Conservation (phyloP, 1,140 invertebrate species). For the Cydia strobilella region DNA sequence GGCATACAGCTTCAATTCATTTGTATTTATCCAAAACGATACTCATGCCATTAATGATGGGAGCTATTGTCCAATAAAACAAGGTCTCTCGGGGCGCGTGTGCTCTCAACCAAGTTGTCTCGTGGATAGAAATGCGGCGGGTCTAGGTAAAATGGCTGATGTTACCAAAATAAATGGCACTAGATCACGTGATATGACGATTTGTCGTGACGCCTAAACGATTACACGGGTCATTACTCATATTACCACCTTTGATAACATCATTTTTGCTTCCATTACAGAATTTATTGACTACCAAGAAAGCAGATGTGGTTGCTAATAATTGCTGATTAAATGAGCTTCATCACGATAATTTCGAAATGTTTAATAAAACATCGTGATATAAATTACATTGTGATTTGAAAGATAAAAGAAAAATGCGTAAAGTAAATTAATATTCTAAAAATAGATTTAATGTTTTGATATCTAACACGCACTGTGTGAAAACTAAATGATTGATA, state of each 20-base stretch:
- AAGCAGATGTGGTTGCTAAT: slow-evolving; percentile 17
- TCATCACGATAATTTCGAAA: background rate
- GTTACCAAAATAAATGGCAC: slow-evolving; percentile 57
- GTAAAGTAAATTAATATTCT: background rate
- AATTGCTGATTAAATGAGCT: slow-evolving; percentile 1
- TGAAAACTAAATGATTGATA: too few relatives aligned
- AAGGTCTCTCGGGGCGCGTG: slow-evolving; percentile 33
- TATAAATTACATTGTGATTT: background rate
- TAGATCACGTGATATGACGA: slow-evolving; percentile 67
- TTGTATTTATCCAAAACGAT: slow-evolving; percentile 21
- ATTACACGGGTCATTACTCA: slow-evolving; percentile 72
- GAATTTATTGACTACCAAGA: slow-evolving; percentile 43
- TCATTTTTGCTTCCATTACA: slow-evolving; percentile 61
- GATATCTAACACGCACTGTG: background rate
- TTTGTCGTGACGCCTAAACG: slow-evolving; percentile 74
- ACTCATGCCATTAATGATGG: slow-evolving; percentile 28
- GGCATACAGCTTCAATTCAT: slow-evolving; percentile 11
- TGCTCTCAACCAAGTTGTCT: background rate
- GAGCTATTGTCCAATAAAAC: slow-evolving; percentile 36
- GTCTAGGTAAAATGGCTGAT: slow-evolving; percentile 45
- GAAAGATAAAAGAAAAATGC: background rate
- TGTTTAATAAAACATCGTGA: background rate
- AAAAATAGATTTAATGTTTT: background rate
- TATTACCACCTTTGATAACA: slow-evolving; percentile 75
- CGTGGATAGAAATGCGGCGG: slow-evolving; percentile 23